Evolutionary conservation across 1,140 invertebrate species (phyloP).

Genomic region (Mycetomoellerius zeteki): DNA sequence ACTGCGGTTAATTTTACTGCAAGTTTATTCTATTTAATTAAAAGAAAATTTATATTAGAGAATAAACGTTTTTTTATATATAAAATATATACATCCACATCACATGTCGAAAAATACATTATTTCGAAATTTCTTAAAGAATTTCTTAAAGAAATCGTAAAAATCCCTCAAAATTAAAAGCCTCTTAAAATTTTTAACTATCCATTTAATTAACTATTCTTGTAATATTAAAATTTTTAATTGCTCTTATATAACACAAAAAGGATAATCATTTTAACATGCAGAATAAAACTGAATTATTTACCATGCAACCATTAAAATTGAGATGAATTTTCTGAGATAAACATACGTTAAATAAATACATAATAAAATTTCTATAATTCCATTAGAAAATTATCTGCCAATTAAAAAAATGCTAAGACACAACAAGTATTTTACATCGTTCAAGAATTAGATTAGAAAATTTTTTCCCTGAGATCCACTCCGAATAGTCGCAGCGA

Average conservation of each 20-base stretch:
- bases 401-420: background rate
- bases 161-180: background rate
- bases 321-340: background rate
- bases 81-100: background rate
- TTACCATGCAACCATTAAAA: background rate
- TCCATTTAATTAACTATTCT: background rate
- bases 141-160: background rate
- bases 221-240: background rate
- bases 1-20: background rate
- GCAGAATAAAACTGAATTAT: background rate
- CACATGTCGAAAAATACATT: background rate
- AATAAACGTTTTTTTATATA: background rate
- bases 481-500: background rate
- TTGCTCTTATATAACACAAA: background rate
- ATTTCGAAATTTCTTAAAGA: background rate
- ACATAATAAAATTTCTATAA: background rate
- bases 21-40: background rate
- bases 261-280: background rate
- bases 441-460: background rate
- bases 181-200: background rate
- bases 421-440: background rate
- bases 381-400: background rate
- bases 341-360: background rate
- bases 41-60: background rate
- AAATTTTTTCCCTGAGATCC: background rate